These are phyloP conservation scores for Terrapene triunguis DNA, from an alignment of 2,113 vertebrate genomes.

Conservation along the genomic window DNA sequence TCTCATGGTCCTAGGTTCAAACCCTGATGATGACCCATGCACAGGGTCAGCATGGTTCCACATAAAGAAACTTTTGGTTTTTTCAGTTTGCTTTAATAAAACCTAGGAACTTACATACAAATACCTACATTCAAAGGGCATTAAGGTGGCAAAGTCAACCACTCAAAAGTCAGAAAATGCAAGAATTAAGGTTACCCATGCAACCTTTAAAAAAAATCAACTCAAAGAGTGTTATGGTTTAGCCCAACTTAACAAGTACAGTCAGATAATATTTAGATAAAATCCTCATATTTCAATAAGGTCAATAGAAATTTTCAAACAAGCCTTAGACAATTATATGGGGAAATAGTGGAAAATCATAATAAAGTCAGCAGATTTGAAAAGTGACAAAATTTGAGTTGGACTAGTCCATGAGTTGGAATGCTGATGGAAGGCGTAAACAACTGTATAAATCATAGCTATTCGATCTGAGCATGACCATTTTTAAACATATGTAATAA, in stretches of 20 bases:
- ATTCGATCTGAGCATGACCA: neutral
- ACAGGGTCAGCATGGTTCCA: neutral
- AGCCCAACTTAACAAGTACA: neutral
- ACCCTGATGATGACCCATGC: neutral
- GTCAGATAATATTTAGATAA: neutral
- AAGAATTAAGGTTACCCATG: neutral
- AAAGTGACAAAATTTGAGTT: neutral
- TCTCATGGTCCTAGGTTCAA: neutral
- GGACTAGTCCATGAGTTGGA: neutral
- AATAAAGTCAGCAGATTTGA: neutral
- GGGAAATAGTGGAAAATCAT: neutral
- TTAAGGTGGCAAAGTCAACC: neutral
- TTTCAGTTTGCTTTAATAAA: neutral
- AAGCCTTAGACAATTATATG: neutral
- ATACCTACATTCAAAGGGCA: neutral
- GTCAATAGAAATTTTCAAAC: neutral
- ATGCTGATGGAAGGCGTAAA: neutral
- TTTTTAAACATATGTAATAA: neutral
- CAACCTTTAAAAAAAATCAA: neutral
- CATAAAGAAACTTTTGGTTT: neutral
- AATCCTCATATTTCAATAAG: neutral
- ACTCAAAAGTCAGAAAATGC: neutral
- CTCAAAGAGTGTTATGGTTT: neutral
- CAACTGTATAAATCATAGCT: neutral
- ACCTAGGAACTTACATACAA: neutral